A percentile compares a stretch with the other conserved stretches of the same genome.
Evolutionary conservation across 2,113 vertebrate genomes (phyloP).

Genomic region (Actenoides lindsayi): DNA sequence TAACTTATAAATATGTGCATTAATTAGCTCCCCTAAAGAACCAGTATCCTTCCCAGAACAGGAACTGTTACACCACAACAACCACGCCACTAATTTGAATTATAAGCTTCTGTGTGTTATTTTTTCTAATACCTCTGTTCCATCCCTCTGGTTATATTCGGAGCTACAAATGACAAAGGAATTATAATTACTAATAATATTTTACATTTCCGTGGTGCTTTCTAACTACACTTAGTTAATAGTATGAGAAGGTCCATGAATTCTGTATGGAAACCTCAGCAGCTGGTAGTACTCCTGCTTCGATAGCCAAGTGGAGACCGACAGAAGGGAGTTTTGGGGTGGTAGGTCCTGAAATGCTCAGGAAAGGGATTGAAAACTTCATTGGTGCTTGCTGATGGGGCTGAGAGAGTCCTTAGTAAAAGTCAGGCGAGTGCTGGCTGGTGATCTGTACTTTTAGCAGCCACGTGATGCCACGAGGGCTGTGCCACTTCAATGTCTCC

Average conservation of each 20-base stretch:
- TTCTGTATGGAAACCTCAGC: neutral
- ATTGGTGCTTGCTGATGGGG: neutral
- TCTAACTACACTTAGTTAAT: neutral
- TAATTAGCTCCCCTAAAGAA: neutral
- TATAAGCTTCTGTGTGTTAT: neutral
- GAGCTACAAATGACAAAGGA: neutral
- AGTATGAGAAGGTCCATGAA: rapidly evolving
- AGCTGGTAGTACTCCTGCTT: neutral
- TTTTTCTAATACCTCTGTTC: neutral
- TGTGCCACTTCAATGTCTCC: neutral
- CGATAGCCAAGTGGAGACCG: rapidly evolving
- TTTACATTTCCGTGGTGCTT: neutral
- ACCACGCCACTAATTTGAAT: neutral
- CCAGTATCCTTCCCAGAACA: neutral
- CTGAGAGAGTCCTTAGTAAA: neutral
- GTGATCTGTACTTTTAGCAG: neutral
- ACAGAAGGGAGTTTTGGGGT: neutral
- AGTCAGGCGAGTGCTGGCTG: neutral
- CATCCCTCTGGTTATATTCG: neutral
- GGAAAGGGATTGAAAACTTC: neutral
- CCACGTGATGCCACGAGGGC: rapidly evolving
- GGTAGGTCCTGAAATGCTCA: neutral
- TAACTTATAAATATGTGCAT: neutral
- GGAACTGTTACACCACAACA: neutral
- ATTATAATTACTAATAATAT: neutral